Evolutionary conservation across 2,113 vertebrate species (phyloP).

Genomic region (Cynocephalus volans): DNA sequence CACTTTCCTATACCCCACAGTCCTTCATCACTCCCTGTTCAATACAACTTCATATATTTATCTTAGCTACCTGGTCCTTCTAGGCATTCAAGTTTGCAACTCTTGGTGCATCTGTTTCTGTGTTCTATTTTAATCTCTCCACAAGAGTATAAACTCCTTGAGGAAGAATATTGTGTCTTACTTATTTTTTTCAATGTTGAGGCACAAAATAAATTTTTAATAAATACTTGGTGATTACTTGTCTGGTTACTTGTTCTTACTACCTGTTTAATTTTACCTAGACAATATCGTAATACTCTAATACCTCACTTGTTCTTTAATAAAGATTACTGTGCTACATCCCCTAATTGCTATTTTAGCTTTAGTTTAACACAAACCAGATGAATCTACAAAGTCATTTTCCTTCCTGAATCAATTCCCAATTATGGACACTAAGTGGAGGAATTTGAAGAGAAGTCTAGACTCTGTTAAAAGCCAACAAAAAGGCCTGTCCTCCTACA

Average conservation of each 20-base stretch:
- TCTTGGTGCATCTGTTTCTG: not conserved
- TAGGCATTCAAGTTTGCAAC: not conserved
- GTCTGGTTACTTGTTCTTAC: not conserved
- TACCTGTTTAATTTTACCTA: not conserved
- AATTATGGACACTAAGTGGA: not conserved
- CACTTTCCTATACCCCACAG: not conserved
- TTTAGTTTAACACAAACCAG: constrained; percentile 4
- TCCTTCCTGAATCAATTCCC: not conserved
- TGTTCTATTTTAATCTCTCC: not conserved
- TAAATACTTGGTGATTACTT: not conserved
- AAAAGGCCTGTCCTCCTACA: not conserved
- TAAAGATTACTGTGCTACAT: not conserved
- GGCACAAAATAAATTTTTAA: not conserved
- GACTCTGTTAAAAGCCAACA: not conserved
- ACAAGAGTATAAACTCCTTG: not conserved
- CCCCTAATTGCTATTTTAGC: not conserved
- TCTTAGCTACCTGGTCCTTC: not conserved
- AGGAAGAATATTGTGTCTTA: not conserved
- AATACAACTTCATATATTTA: not conserved
- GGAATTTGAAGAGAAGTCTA: constrained; percentile 19
- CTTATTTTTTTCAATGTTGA: constrained; percentile 18
- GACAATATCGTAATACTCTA: not conserved
- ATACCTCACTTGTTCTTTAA: not conserved
- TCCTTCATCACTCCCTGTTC: not conserved
- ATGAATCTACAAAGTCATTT: not conserved